Conservation (phyloP, 2,888 invertebrate genomes). For the Venustoraphidia nigricollis region DNA sequence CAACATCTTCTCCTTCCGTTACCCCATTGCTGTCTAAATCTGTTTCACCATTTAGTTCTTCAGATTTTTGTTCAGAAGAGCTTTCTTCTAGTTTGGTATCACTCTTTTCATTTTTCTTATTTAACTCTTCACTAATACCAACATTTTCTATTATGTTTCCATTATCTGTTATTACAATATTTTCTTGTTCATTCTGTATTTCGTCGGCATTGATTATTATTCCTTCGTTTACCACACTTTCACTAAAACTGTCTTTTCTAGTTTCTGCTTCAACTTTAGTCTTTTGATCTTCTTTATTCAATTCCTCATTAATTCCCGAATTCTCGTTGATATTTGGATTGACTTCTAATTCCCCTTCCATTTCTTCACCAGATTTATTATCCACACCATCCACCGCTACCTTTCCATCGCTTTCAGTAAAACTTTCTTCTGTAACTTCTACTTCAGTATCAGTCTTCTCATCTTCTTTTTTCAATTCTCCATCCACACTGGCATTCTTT, state of each 20-base stretch:
- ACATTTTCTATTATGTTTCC: not conserved
- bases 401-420: not conserved
- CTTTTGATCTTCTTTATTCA: conserved; percentile 9
- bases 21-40: not conserved
- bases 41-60: conserved; percentile 8
- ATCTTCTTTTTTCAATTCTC: not conserved
- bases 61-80: not conserved
- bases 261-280: conserved; percentile 8
- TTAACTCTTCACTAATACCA: conserved; percentile 5
- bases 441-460: not conserved
- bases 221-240: not conserved
- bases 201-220: not conserved
- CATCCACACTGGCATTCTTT: not conserved
- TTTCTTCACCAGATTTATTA: conserved; percentile 8
- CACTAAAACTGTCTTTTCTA: not conserved
- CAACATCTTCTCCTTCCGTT: conserved; percentile 1
- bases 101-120: conserved; percentile 9
- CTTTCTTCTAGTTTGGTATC: conserved; percentile 9
- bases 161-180: conserved; percentile 3
- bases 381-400: not conserved
- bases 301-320: conserved; percentile 5
- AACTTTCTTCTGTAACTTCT: not conserved
- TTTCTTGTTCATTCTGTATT: conserved; percentile 10
- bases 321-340: not conserved
- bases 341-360: conserved; percentile 5